Evolutionary conservation across 1,140 invertebrate species (phyloP), one percentile per base, ranked within the genome.

Genomic region (Penaeus vannamei): DNA sequence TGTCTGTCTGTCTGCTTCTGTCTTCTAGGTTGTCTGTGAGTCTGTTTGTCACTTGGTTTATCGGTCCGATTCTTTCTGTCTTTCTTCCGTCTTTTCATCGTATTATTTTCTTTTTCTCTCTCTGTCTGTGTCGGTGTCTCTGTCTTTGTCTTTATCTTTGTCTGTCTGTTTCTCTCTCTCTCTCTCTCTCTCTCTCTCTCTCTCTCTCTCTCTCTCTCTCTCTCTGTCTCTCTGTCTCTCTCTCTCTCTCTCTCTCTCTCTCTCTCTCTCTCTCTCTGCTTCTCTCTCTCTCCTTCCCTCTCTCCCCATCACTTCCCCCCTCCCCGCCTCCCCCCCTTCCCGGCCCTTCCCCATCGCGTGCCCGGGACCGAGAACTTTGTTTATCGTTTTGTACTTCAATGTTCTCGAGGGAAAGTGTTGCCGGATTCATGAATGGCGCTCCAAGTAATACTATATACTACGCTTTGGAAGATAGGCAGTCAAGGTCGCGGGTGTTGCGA

Each of bases 151-250:
- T 26, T 29, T 36, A 22, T 36, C 10, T 36, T 7, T 36, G 0
- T 76, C 72, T 23, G 22, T n/a, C 22, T 20, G 17, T 8, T 22
- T 76, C 42, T 29, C 72, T 76, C 29, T 76, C 42, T 36, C 72
- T 29, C 22, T 32, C 29, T 76, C 72, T 76, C 72, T 76, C 72
- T 76, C 72, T 76, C 69, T 76, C 69, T 76, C 69, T 76, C 69
- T 76, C 69, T 76, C 69, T 76, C 69, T 76, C 72, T 76, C 72
- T 76, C 69, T 76, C 69, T 76, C 69, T 76, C 69, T 76, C 69
- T 76, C 23, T 29, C n/a, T 76, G 7, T 76, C n/a, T 76, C n/a
- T 76, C n/a, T 76, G 0, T 76, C n/a, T 76, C n/a, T 76, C 26
- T 76, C 23, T 76, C 66, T 72, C 53, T 53, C 53, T 53, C 53